Evolutionary conservation across 2,113 vertebrate genomes (phyloP).

Genomic region (Rhodinocichla rosea): DNA sequence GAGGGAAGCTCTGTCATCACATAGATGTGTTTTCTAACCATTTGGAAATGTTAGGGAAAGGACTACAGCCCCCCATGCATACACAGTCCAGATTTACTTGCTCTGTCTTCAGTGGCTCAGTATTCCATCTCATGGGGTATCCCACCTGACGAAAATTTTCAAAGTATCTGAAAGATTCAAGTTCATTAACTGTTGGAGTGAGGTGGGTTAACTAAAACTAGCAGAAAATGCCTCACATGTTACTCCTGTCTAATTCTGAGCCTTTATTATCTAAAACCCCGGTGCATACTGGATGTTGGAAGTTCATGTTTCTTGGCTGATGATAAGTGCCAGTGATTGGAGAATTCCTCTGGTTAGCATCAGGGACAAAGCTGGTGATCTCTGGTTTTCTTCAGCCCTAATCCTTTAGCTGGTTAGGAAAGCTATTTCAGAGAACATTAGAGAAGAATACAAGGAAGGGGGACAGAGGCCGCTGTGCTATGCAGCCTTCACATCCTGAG

Average conservation of each 20-base stretch:
- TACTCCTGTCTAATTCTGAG: not conserved
- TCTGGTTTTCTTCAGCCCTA: slow-evolving; percentile 49
- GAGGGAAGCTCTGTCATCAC: not conserved
- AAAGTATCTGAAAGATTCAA: not conserved
- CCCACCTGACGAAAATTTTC: not conserved
- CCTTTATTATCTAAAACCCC: not conserved
- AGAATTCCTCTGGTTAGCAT: slow-evolving; percentile 21
- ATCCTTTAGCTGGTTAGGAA: not conserved
- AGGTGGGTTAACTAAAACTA: not conserved
- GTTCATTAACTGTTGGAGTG: not conserved
- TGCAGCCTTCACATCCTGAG: not conserved
- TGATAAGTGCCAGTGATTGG: not conserved
- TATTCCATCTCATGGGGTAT: not conserved
- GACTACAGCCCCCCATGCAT: not conserved
- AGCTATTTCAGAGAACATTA: not conserved
- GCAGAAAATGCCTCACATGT: not conserved
- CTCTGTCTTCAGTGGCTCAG: not conserved
- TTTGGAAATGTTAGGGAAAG: not conserved
- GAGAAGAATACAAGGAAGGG: not conserved
- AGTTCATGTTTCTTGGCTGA: not conserved
- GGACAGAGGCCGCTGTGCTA: not conserved
- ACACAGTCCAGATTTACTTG: not conserved
- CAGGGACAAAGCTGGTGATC: not conserved
- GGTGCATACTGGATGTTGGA: not conserved
- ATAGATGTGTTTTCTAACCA: not conserved